Evolutionary conservation across 2,113 vertebrate species (phyloP).

Genomic region (Ammodramus savannarum): DNA sequence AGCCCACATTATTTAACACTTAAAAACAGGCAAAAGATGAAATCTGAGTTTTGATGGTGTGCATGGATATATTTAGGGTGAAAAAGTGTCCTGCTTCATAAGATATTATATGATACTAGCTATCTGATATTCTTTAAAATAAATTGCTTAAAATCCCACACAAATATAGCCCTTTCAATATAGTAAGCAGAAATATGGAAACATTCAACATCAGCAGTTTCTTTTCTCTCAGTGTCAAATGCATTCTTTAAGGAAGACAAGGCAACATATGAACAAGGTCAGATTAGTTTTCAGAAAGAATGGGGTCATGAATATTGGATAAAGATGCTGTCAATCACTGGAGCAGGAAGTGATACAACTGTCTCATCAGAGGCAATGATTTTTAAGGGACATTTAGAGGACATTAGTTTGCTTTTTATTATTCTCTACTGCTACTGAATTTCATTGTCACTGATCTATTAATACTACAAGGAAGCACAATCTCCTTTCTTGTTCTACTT

Average conservation of each 20-base stretch:
- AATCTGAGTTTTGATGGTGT: not conserved
- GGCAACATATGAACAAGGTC: not conserved
- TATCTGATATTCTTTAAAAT: not conserved
- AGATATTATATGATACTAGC: not conserved
- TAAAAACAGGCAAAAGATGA: not conserved
- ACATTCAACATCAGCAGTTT: not conserved
- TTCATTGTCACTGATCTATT: not conserved
- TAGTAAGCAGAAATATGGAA: not conserved
- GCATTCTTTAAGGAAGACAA: not conserved
- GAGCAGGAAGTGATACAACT: not conserved
- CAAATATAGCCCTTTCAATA: not conserved
- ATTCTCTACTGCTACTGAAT: not conserved
- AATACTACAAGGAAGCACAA: not conserved
- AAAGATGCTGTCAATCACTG: not conserved
- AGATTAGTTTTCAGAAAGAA: not conserved
- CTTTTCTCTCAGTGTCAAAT: not conserved
- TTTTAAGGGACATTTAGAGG: not conserved
- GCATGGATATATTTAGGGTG: not conserved
- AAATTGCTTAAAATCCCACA: accelerated
- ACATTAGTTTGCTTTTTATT: not conserved
- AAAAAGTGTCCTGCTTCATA: not conserved
- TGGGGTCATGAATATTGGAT: not conserved
- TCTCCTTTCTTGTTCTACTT: not conserved
- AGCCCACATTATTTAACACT: not conserved
- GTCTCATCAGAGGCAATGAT: not conserved